These are phyloP conservation scores for Drosophila mimica DNA, from an alignment of 2,888 invertebrate species.

Conservation along the genomic window DNA sequence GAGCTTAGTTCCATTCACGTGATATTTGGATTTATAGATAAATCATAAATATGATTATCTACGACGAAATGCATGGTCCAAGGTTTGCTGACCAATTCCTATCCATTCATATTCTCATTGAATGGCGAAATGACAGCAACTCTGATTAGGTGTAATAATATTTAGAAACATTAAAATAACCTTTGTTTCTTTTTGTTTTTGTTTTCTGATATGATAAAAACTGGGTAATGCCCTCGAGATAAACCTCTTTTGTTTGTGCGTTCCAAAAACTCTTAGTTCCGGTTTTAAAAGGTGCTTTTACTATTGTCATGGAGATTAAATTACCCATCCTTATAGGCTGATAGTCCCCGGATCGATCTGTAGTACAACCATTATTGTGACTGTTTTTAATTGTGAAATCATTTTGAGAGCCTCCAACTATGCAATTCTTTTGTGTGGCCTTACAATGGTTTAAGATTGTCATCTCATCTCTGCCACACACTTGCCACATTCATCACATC, in stretches of 20 bases:
- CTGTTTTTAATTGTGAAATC: neutral
- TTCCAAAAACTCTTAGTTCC: neutral
- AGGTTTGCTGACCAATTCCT: conserved; percentile 7
- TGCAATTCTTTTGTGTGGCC: conserved; percentile 1
- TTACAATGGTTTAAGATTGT: conserved; percentile 8
- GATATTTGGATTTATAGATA: conserved; percentile 1
- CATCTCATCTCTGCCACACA: conserved; percentile 9
- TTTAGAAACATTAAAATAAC: neutral
- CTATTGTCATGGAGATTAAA: conserved; percentile 24
- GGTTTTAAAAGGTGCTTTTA: neutral
- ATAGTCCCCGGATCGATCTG: neutral
- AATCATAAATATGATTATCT: conserved; percentile 19
- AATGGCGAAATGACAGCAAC: conserved; percentile 1
- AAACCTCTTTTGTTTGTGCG: neutral
- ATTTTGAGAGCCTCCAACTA: conserved; percentile 10
- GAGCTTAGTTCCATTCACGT: conserved; percentile 9
- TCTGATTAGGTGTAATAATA: neutral
- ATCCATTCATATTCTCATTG: conserved; percentile 15
- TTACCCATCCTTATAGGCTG: conserved; percentile 13
- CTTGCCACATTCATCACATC: conserved; percentile 4
- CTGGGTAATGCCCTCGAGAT: neutral
- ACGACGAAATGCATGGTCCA: conserved; percentile 23
- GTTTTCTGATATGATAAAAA: neutral
- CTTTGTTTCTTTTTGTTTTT: neutral
- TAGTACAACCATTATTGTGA: neutral